Conservation (phyloP, 92 coral and sea anemone species). For the Zoanthus gigantus region DNA sequence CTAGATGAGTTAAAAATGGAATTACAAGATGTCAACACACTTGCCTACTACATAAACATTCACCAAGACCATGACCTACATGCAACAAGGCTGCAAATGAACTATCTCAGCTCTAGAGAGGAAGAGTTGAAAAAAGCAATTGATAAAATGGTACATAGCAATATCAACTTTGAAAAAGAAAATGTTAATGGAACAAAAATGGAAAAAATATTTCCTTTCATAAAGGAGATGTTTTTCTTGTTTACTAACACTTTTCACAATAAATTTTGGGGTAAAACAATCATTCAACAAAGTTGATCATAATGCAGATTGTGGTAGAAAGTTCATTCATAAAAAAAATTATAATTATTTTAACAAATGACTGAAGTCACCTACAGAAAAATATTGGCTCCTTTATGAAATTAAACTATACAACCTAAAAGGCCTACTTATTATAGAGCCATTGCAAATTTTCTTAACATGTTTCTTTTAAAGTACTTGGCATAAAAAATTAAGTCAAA, state of each 20-base stretch:
- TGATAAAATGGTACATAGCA: not conserved
- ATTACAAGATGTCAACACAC: not conserved
- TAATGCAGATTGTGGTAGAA: not conserved
- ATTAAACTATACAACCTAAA: not conserved
- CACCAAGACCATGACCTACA: conserved; percentile 5
- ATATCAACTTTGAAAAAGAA: not conserved
- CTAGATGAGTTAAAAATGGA: conserved; percentile 1
- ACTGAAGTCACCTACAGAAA: not conserved
- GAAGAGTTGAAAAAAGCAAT: conserved; percentile 7
- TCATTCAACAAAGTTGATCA: not conserved
- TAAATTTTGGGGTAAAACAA: not conserved
- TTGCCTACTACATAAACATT: conserved; percentile 12
- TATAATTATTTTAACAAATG: not conserved
- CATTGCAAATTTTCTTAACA: not conserved
- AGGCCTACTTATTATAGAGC: not conserved
- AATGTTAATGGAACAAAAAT: not conserved
- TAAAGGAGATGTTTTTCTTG: too few species aligned
- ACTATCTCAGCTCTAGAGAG: not conserved
- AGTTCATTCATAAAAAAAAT: not conserved
- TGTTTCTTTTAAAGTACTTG: not conserved
- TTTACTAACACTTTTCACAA: not conserved
- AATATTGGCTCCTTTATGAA: not conserved
- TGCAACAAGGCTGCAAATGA: not conserved
- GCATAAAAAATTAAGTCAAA: not conserved
- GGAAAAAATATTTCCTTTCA: not conserved